Base-by-base conservation (phyloP, 2,888 invertebrate genomes). In the Disparrhopalites patrizii region DNA sequence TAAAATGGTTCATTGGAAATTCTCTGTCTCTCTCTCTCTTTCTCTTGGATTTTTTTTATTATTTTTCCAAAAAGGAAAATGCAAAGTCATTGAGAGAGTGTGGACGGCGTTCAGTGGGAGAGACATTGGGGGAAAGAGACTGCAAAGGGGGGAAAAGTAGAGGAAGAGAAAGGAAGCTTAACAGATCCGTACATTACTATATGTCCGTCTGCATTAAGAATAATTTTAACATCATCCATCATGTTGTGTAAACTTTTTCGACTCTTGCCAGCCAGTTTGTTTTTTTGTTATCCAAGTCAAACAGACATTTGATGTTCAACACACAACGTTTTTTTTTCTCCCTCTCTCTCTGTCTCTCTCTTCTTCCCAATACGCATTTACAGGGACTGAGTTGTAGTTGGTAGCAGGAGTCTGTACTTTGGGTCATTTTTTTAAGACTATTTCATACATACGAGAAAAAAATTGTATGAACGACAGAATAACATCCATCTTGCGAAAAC, bases 161-260 rank as follows among this genome's bases (percentile, higher is more conserved):
- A 47, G 23, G 15, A 62, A 28, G 27, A 18, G 23, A 2, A 56
- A 27, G 38, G 25, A 55, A 56, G 56, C 38, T 61, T 13, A 61
- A 61, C 60, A 65, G 60, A 65, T 52, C 60, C 60, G 40, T 58
- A 58, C 28, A 60, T 65, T 65, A 52, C n/a, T 47, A 36, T 57
- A 65, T 60, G 58, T 65, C 58, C 57, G 58, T 68, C 68, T 68
- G 66, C 68, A 68, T 68, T 68, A 66, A 68, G 55, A 68, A 68
- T 68, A 66, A 68, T 68, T 68, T 66, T 51, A 63, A 55, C 66
- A 61, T 66, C 68, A 68, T 68, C 68, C 68, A 68, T 68, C 68
- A 68, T 68, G 43, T 61, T 68, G 66, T 68, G 68, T 68, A 68
- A 66, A 68, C 66, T 58, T 62, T 68, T 66, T 65, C 58, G 47